Evolutionary conservation across 2,113 vertebrate species (phyloP), one percentile per base, ranked within the genome.

Genomic region (Seriola rivoliana): DNA sequence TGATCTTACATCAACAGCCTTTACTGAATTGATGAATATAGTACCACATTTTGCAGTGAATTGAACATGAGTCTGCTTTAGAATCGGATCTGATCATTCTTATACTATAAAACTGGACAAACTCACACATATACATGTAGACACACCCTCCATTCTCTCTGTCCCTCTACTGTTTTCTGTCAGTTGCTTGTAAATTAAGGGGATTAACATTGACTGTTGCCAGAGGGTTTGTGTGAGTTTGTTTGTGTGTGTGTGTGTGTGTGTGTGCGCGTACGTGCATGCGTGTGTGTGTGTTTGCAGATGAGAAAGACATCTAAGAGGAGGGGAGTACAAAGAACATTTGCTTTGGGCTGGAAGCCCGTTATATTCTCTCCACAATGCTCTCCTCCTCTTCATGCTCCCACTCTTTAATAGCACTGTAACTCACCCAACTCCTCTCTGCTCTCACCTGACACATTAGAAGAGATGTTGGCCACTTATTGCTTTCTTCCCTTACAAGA

Each of bases 161-260:
- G 3, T 29, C 12, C 60, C 63, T 32, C 11, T 42, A 32, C 14
- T 1, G 0, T 11, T 50, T 25, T 64, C 25, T 65, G 21, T 63
- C 65, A 62, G 40, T 69, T 44, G 74, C 67, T 75, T 83, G 52
- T 79, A 71, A 65, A 75, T 81, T 50, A 78, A 83, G 36, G 7
- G 72, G 76, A 80, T 83, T 69, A 76, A 67, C 34, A 74, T 46
- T 66, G 8, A 48, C 46, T 68, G 38, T 50, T 54, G 58, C 57
- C 46, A n/a, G 29, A 2, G 8, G 66, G 42, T n/a, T 66, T 81
- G 52, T 74, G 40, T 48, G 34, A 36, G 21, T 46, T 13, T 75
- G 64, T 60, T 32, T 71, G 52, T 71, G 12, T 25, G 54, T 29
- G 25, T 69, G 29, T 52, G 19, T 63, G 65, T 85, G 52, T 32